phyloP scores from a whole-genome alignment of 2,113 vertebrate genomes.

The Scophthalmus maximus region DNA sequence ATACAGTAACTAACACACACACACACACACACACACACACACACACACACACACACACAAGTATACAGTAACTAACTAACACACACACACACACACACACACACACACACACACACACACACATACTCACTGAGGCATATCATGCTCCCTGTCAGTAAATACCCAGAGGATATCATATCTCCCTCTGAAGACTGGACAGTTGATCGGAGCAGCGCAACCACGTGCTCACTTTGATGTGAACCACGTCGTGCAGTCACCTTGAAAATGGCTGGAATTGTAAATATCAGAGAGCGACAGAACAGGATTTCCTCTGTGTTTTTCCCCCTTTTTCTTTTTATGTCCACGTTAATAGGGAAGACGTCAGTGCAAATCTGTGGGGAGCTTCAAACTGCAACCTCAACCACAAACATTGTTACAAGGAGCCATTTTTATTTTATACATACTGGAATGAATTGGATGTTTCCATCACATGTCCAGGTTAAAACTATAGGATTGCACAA shows the following conservation, averaged over 20 bases:
- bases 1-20: constrained; percentile 15
- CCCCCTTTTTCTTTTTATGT: too few relatives aligned
- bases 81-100: background rate
- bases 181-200: constrained; percentile 70
- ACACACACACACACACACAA: constrained; percentile 29
- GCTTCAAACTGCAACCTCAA: too few relatives aligned
- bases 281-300: background rate
- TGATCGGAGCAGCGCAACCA: constrained; percentile 65
- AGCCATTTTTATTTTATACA: background rate
- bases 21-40: constrained; percentile 23
- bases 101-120: constrained; percentile 21
- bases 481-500: constrained; percentile 15
- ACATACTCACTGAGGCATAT: constrained; percentile 12
- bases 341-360: too few relatives aligned
- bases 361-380: too few relatives aligned
- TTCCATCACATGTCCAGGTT: background rate
- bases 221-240: constrained; percentile 66
- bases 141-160: constrained; percentile 70
- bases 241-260: constrained; percentile 59
- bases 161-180: constrained; percentile 79
- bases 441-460: constrained; percentile 2
- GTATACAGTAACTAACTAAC: constrained; percentile 17
- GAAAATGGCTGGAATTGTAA: constrained; percentile 26
- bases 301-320: too few relatives aligned
- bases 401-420: too few relatives aligned